Evolutionary conservation across 2,113 vertebrate species (phyloP), one percentile per base, ranked within the genome.

Genomic region (Shinisaurus crocodilurus): DNA sequence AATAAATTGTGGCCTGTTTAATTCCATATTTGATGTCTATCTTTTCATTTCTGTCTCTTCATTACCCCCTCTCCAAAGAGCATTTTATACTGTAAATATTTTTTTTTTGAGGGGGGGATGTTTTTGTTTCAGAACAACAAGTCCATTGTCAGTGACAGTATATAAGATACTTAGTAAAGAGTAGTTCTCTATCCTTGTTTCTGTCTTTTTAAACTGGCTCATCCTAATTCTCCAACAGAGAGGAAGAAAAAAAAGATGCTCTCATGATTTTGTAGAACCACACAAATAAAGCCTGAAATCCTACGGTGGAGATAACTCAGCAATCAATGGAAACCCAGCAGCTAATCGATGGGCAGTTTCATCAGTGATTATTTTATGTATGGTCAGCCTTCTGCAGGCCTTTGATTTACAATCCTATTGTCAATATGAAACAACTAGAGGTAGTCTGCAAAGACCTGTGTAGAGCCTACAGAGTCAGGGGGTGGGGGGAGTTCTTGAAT

Each of bases 321-420:
- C 43, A 88, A 88, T 88, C 87, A 88, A 88, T 88, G 32, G 63
- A 67, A 80, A 43, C 60, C 45, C 72, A 88, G 76, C 87, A 88
- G 75, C 43, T 88, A 88, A 88, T 88, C 76, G 32, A 88, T 88
- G 87, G 43, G 32, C 60, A 88, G 87, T 69, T 88, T 88, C 87
- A 88, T 80, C 75, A 88, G 76, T 88, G 76, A 80, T 88, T 88
- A 80, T 80, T 88, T 80, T 69, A 48, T 88, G 87, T 88, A 80
- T n/a, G 43, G 87, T 80, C 75, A 79, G 60, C 87, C 87, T 67
- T 80, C 86, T 34, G 29, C 43, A 50, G 82, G 43, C 43, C 63
- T 88, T 88, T 80, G 87, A 88, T 80, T 88, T 80, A 67, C 75
- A 80, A 69, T 80, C 76, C 87, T 80, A 69, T 88, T 88, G 87